Evolutionary conservation across 2,797 vertebrate genomes (phyloP), one percentile per base, ranked within the genome.

Genomic region (Kryptopterus vitreolus): DNA sequence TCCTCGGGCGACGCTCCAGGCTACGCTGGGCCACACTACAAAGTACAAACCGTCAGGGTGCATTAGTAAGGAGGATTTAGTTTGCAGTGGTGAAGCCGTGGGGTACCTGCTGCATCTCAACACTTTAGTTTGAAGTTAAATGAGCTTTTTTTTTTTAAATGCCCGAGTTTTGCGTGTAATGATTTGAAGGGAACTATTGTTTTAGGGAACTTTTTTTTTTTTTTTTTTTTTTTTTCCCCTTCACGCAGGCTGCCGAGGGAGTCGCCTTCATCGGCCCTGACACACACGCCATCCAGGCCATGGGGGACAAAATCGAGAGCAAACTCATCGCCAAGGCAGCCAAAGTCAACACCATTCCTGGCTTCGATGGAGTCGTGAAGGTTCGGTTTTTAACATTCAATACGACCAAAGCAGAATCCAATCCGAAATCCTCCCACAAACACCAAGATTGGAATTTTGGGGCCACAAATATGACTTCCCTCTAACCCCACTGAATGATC

Each of bases 281-380:
- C 91, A 96, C 95, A 1, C 91, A 95, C 78, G 97, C 97, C 77
- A 98, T 99, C 92, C 95, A 97, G 87, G 96, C 97, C 73, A 99
- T 99, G 97, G 98, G 97, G 72, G 98, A 99, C 92, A 99, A 99
- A 91, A 99, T 99, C 85, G 96, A 99, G 92, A 99, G 97, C 92
- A 99, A 99, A 91, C 91, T 98, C 83, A 94, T 99, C 85, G 98
- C 97, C 80, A 98, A 98, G 93, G 95, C 95, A 75, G 96, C 98
- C 57, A 94, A 96, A 80, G 96, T 99, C 91, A 99, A 96, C 92
- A 98, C 95, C 0, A 99, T 99, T 86, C 97, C 98, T 58, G 98
- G 97, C 78, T 99, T 95, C 85, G 98, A 99, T 90, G 98, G 97
- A 50, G 96, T 99, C 35, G 96, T 99, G 55, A 92, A 97, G 97